phyloP scores from a whole-genome alignment of 2,888 invertebrate genomes.

The Pandemis heparana region DNA sequence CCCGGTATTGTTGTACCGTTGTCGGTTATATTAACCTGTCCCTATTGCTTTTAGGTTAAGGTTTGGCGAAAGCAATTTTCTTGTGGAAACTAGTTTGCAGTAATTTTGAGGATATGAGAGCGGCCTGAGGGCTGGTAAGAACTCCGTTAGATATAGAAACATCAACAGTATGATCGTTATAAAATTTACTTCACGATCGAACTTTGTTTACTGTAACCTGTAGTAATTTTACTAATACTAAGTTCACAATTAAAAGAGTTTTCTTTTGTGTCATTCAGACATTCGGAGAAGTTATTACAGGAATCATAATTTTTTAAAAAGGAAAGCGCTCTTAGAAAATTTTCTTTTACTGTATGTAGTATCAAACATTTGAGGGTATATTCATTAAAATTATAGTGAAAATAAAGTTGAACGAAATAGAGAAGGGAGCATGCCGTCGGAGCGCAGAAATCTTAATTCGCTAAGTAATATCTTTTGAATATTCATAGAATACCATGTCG shows the following conservation, averaged over 20 bases:
- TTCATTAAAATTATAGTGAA: constrained; percentile 4
- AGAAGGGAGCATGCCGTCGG: constrained; percentile 48
- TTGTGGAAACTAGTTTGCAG: not conserved
- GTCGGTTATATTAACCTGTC: not conserved
- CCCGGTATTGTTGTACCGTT: constrained; percentile 50
- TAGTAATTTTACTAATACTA: too few relatives aligned
- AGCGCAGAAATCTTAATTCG: constrained; percentile 63
- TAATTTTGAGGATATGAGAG: not conserved
- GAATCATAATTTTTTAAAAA: not conserved
- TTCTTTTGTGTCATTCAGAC: too few relatives aligned
- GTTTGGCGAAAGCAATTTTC: not conserved
- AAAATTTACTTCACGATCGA: too few relatives aligned
- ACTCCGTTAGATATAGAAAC: not conserved
- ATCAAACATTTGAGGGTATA: not conserved
- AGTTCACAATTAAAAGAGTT: too few relatives aligned
- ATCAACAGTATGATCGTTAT: not conserved
- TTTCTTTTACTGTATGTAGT: not conserved
- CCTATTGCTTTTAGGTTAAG: not conserved
- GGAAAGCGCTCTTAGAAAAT: not conserved
- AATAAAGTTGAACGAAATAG: constrained; percentile 5
- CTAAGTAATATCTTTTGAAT: constrained; percentile 78
- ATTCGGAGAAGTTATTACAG: too few relatives aligned
- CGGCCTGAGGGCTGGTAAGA: not conserved
- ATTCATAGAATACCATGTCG: constrained; percentile 76
- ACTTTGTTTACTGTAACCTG: too few relatives aligned